Evolutionary conservation across 2,113 vertebrate genomes (phyloP).

Genomic region (Acrocephalus arundinaceus): DNA sequence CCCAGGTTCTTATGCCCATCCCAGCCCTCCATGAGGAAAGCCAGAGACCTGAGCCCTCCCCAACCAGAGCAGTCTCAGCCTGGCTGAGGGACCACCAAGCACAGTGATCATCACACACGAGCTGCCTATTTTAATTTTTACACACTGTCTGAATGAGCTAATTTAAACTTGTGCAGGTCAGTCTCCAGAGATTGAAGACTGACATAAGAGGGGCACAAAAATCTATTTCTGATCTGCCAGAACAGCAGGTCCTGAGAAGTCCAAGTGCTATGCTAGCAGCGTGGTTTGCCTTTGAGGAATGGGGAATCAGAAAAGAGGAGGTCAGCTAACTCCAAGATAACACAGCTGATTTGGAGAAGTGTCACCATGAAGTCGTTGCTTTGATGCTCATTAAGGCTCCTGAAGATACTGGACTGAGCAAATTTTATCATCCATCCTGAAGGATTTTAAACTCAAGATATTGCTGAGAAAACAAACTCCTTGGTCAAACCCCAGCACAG

Average conservation of each 20-base stretch:
- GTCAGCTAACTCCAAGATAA: not conserved
- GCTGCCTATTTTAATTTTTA: not conserved
- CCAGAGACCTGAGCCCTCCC: not conserved
- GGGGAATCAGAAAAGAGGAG: not conserved
- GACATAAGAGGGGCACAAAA: slow-evolving; percentile 22
- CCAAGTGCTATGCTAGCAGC: not conserved
- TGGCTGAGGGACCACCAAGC: fast-evolving
- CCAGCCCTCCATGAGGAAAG: fast-evolving
- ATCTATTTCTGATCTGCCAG: slow-evolving; percentile 42
- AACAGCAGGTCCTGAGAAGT: slow-evolving; percentile 12
- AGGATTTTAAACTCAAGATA: not conserved
- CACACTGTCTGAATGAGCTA: not conserved
- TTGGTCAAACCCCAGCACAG: not conserved
- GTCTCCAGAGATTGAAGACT: not conserved
- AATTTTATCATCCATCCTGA: not conserved
- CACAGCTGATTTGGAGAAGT: not conserved
- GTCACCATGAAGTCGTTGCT: not conserved
- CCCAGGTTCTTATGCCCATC: fast-evolving
- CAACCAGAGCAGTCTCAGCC: not conserved
- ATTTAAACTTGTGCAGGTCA: slow-evolving; percentile 1
- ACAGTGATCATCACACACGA: fast-evolving
- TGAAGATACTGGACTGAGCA: not conserved
- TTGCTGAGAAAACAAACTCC: not conserved
- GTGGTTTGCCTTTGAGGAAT: not conserved
- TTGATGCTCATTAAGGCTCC: not conserved